These are phyloP conservation scores for Hepsetus odoe DNA, from an alignment of 2,113 vertebrate species.

Conservation along the genomic window DNA sequence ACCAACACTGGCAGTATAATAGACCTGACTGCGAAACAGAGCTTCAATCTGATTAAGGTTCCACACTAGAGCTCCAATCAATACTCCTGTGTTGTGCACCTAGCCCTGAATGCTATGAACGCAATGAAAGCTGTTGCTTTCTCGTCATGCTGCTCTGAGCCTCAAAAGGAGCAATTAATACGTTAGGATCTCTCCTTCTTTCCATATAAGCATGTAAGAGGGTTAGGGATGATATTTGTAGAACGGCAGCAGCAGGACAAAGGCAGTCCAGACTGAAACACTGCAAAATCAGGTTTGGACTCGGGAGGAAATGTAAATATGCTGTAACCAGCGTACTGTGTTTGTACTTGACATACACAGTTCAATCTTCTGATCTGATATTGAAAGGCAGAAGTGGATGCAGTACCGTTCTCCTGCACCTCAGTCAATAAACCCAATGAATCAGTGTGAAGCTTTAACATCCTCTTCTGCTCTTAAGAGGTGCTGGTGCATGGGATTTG, in stretches of 20 bases:
- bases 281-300: slow-evolving; percentile 10
- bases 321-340: slow-evolving; percentile 9
- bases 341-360: slow-evolving; percentile 34
- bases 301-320: slow-evolving; percentile 26
- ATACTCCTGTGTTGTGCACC: slow-evolving; percentile 52
- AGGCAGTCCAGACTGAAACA: not conserved
- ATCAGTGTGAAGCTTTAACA: slow-evolving; percentile 36
- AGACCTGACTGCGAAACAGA: slow-evolving; percentile 60
- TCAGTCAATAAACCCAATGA: slow-evolving; percentile 45
- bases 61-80: slow-evolving; percentile 47
- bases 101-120: slow-evolving; percentile 42
- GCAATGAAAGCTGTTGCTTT: slow-evolving; percentile 37
- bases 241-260: slow-evolving; percentile 1
- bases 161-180: slow-evolving; percentile 51
- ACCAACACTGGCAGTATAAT: slow-evolving; percentile 47
- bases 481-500: slow-evolving; percentile 17
- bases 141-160: slow-evolving; percentile 15
- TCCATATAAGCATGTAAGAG: not conserved
- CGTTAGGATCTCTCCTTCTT: slow-evolving; percentile 37
- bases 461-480: slow-evolving; percentile 24
- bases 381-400: slow-evolving; percentile 35
- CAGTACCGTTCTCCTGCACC: slow-evolving; percentile 26
- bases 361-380: slow-evolving; percentile 24
- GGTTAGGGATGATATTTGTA: not conserved
- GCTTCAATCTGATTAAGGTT: slow-evolving; percentile 56